Conservation (phyloP, 1,140 invertebrate species). For the Maconellicoccus hirsutus region DNA sequence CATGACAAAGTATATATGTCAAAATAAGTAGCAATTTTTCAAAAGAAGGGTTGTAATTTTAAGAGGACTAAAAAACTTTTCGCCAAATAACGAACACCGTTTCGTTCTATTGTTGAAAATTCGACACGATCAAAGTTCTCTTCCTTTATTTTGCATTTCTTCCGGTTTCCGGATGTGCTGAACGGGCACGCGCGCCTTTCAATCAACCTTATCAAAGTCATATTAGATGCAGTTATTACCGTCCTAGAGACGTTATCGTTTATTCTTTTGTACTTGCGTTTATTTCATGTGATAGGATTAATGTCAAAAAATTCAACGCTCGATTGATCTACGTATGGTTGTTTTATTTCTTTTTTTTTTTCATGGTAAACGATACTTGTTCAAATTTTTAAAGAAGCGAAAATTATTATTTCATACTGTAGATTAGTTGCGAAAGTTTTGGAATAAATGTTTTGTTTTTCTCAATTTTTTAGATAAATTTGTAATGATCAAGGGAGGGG, state of each 20-base stretch:
- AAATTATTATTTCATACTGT: no score
- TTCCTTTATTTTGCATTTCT: background rate
- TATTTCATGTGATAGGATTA: background rate
- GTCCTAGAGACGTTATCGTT: background rate
- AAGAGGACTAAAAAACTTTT: background rate
- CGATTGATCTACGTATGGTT: no score
- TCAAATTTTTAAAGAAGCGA: no score
- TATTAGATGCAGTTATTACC: slow-evolving; percentile 5
- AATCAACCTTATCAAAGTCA: background rate
- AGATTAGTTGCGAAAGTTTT: no score
- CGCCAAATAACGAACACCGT: background rate
- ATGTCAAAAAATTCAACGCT: background rate
- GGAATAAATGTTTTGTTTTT: no score
- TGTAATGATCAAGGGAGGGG: no score
- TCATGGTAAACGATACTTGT: no score
- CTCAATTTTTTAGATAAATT: no score
- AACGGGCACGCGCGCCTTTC: background rate
- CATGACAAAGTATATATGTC: background rate
- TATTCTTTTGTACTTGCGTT: background rate
- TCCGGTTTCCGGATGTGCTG: background rate
- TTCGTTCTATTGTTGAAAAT: background rate
- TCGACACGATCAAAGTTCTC: background rate
- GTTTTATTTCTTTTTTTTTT: no score
- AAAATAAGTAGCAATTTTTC: slow-evolving; percentile 6
- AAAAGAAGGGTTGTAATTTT: slow-evolving; percentile 1